Conservation (phyloP, 2,797 vertebrate species). For the Hoplostethus atlanticus region DNA sequence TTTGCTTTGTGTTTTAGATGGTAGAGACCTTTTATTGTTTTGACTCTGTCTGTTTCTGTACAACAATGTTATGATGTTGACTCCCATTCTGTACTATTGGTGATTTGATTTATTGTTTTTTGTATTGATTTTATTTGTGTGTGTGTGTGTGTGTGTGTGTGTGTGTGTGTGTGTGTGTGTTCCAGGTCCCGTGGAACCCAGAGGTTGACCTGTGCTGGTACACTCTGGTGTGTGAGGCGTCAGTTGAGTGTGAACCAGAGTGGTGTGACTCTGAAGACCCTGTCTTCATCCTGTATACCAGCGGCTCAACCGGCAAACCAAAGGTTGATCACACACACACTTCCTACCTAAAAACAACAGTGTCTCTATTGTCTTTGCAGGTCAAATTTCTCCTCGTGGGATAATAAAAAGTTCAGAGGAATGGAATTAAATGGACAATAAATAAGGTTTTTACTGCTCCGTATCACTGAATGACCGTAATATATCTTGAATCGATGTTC, state of each 20-base stretch:
- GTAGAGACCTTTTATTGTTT: constrained; percentile 10
- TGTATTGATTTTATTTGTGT: neutral
- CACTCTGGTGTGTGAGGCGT: constrained; percentile 83
- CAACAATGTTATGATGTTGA: neutral
- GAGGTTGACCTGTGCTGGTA: constrained; percentile 93
- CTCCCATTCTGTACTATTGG: neutral
- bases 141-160: neutral
- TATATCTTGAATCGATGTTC: no score
- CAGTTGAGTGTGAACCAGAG: constrained; percentile 92
- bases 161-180: neutral
- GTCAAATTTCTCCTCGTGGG: no score
- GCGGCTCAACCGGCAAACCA: constrained; percentile 96
- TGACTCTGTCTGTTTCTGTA: neutral
- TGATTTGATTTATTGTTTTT: neutral
- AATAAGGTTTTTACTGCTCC: no score
- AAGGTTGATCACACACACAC: constrained; percentile 84
- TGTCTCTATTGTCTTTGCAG: no score
- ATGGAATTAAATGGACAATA: no score
- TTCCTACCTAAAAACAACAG: no score
- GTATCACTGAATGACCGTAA: no score
- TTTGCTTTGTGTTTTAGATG: constrained; percentile 21
- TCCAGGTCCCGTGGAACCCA: constrained; percentile 93
- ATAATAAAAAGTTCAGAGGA: no score
- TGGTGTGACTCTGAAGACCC: constrained; percentile 96
- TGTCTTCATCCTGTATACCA: constrained; percentile 97